Base-by-base conservation (phyloP, 2,113 vertebrate species). In the Poeciliopsis retropinna region DNA sequence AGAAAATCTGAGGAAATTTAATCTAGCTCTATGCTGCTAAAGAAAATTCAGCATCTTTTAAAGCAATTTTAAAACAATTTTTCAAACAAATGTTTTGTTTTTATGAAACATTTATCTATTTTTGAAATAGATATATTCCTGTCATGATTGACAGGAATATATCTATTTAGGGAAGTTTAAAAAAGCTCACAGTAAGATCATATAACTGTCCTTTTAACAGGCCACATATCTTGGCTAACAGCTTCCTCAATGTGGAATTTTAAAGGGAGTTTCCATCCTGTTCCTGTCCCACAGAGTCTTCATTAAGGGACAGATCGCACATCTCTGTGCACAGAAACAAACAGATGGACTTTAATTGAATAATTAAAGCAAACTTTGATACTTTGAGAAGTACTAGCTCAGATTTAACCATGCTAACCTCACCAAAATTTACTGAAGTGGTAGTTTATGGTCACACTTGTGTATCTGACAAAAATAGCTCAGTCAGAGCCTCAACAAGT, bases 251-350 rank as follows among this genome's bases (percentile, higher is more conserved):
- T 31, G 25, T 79, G 80, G 75, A 76, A 82, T 82, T 90, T 86
- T 78, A 62, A 51, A 25, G 81, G 82, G 86, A 87, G 84, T 88
- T 88, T 89, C 84, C 84, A 67, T 82, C 75, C 79, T 84, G 82
- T 89, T 89, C 82, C 74, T 85, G 84, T 77, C 6, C 61, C 32
- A 63, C 71, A 80, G 61, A 72, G 72, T 68, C 64, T 29, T 82
- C 72, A 32, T 17, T 28, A 34, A 14, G 64, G 69, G 28, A 19
- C 25, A 68, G 27, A 67, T 41, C 39, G 15, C 69, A 76, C 41
- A 74, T 34, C 7, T 57, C 68, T 15, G 9, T 27, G 28, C 64
- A 81, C 29, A 71, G 8, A 61, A 2, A 79, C 13, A 66, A 7
- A 61, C 28, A 74, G 0, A 27, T 27, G 3, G 4, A 13, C 1